Base-by-base conservation (phyloP, 2,888 invertebrate genomes). In the Oxycera nigricornis region DNA sequence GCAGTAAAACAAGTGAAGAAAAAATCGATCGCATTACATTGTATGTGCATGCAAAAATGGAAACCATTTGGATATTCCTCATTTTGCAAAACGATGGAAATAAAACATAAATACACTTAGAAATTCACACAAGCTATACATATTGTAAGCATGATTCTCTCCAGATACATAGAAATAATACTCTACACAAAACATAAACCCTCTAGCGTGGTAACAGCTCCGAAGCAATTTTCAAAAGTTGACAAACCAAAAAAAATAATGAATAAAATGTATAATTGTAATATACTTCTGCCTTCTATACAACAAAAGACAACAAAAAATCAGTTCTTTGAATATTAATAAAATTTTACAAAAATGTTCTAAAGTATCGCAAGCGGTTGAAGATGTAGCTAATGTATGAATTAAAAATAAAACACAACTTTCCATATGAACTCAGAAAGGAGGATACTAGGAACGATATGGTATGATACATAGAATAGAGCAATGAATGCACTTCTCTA, bases 201-300 rank as follows among this genome's bases (percentile, higher is more conserved):
- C 39, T 39, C 4, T 17, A 17, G 2, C 46, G 14, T 59, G n/a
- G 28, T 41, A 22, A 24, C 22, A 41, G 20, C 72, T 72, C 22
- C 20, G 68, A 62, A 9, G 30, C 41, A 62, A 30, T 61, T 52
- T 65, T 20, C 2, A 31, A 55, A 73, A 31, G 31, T 70, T 55
- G 28, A n/a, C n/a, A n/a, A n/a, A n/a, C n/a, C n/a, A n/a, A 50
- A 59, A 7, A 73, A 6, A 31, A 31, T 28, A 62, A 24, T 55
- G 35, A 46, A 55, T 57, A 28, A 31, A 74, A 17, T 22, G 61
- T 20, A 30, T 62, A 52, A 59, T 30, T 68, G 59, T 62, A 74
- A 72, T 20, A 62, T 74, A 61, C 46, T 74, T 74, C 72, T 74
- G 74, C 70, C 74, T 52, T 74, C 72, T 74, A 62, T 72, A 72